These are phyloP conservation scores for Platysternon megacephalum DNA, from an alignment of 2,113 vertebrate species.

Conservation along the genomic window DNA sequence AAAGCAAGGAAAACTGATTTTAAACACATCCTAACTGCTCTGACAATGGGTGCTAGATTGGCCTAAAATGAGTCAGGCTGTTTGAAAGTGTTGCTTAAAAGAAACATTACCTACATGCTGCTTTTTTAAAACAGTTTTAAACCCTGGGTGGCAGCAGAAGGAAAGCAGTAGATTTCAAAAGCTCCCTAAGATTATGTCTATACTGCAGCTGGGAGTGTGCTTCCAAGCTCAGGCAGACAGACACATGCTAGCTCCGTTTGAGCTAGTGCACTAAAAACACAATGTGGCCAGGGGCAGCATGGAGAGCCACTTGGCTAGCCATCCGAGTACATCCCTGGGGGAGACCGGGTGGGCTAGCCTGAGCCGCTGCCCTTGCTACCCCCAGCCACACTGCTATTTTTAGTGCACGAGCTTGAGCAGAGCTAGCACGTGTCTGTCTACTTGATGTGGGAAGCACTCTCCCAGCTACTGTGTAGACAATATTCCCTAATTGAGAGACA, in stretches of 20 bases:
- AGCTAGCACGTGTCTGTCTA: neutral
- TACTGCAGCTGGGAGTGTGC: neutral
- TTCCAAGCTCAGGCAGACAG: neutral
- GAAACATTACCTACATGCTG: neutral
- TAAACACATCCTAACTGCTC: neutral
- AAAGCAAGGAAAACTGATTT: neutral
- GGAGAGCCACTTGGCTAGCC: neutral
- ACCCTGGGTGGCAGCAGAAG: neutral
- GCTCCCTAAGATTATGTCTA: neutral
- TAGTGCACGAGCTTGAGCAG: neutral
- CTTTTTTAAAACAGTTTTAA: neutral
- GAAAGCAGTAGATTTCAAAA: neutral
- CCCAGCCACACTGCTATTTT: neutral
- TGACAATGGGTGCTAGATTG: neutral
- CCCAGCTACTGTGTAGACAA: neutral
- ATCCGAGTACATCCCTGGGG: neutral
- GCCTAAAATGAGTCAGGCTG: neutral
- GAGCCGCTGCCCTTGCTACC: neutral
- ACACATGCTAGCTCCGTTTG: neutral
- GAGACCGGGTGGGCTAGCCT: neutral
- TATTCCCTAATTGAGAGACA: neutral
- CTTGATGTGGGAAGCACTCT: neutral
- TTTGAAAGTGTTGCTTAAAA: neutral
- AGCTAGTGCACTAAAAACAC: neutral
- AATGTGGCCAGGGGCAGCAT: neutral